Evolutionary conservation across 1,140 invertebrate species (phyloP), one percentile per base, ranked within the genome.

Genomic region (Pristionchus pacificus): DNA sequence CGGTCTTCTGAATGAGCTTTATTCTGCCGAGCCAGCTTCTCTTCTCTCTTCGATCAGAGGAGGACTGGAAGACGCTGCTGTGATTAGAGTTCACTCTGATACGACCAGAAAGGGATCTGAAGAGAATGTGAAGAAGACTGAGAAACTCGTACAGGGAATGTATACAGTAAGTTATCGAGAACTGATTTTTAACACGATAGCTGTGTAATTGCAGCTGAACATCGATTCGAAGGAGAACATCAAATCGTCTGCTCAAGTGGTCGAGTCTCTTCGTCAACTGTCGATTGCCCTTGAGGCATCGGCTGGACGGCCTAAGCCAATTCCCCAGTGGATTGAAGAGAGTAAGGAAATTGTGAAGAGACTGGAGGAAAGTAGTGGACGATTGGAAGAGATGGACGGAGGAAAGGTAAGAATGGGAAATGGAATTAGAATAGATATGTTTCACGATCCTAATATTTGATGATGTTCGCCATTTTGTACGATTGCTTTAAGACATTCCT

Each of bases 351-450:
- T 60, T 14, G 63, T 65, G 15, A 58, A 68, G 28, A 75, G 68
- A 38, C 27, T 76, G 28, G n/a, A 72, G 32, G 38, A 25, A n/a
- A 57, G 32, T n/a, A 61, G 30, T 28, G 62, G 2, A n/a, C n/a
- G n/a, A n/a, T n/a, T n/a, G n/a, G n/a, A n/a, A 33, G 64, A 63
- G 30, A 32, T 74, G 3, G 62, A 68, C n/a, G 38, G 38, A 49
- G 38, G 6, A 49, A 19, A 49, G 38, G 38, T 49, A 49, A 19
- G 13, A 10, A n/a, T 67, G 24, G 65, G 58, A 67, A 67, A 67
- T 15, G 27, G 33, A 25, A 13, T 67, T 6, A 38, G 3, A 65
- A 13, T 14, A 32, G 55, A n/a, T 6, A 65, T 33, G 63, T n/a
- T 38, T n/a, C 13, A 38, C 10, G 63, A 30, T 13, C 63, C 13